phyloP scores from a whole-genome alignment of 2,888 invertebrate genomes.

The Graphium colonna region DNA sequence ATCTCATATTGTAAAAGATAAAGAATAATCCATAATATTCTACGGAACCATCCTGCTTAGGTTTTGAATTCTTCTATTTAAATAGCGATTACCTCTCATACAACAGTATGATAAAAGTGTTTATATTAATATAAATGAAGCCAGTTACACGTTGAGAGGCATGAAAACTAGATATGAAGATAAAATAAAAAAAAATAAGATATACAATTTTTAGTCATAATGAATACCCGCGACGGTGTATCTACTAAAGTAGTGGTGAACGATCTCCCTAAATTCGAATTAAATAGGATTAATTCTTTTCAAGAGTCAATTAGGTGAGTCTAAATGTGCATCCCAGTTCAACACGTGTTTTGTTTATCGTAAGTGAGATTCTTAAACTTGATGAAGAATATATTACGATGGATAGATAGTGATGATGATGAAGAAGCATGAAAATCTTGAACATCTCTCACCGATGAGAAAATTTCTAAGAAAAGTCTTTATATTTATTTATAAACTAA shows the following conservation, averaged over 20 bases:
- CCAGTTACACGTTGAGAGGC: conserved; percentile 5
- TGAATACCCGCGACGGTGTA: not conserved
- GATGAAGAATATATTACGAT: not conserved
- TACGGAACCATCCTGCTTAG: conserved; percentile 11
- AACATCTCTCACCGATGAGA: too few relatives aligned
- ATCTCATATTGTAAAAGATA: not conserved
- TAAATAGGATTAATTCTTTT: not conserved
- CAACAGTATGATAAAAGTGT: conserved; percentile 14
- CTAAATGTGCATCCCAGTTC: not conserved
- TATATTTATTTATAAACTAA: too few relatives aligned
- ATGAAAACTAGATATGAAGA: not conserved
- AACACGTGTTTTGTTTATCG: not conserved
- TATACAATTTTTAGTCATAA: not conserved
- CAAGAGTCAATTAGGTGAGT: conserved; percentile 8
- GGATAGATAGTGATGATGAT: too few relatives aligned
- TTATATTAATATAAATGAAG: conserved; percentile 14
- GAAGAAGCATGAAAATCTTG: too few relatives aligned
- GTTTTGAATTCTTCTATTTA: conserved; percentile 13
- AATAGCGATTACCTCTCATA: conserved; percentile 11
- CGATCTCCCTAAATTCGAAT: not conserved
- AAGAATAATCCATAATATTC: not conserved
- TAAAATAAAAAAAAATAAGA: not conserved
- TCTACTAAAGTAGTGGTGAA: not conserved
- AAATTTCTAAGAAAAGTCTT: too few relatives aligned
- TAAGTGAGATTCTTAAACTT: not conserved